A percentile compares a stretch with the other conserved stretches of the same genome.
Conservation (phyloP, 1,140 invertebrate genomes). For the Steinernema feltiae region DNA sequence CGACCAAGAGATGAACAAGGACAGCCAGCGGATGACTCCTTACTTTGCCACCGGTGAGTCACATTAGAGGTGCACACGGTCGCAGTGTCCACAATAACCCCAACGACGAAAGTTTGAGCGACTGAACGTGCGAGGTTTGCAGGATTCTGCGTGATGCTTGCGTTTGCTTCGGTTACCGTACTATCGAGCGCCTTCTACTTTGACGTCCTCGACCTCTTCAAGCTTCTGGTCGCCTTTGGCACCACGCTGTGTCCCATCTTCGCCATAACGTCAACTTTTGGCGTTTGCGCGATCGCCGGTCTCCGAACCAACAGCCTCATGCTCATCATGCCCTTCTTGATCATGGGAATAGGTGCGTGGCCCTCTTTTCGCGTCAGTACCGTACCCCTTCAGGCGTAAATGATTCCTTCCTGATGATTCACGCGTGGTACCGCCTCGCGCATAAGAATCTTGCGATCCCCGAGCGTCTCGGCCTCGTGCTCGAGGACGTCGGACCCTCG, state of each 20-base stretch:
- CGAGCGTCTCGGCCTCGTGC: constrained; percentile 43
- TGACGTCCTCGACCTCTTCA: constrained; percentile 38
- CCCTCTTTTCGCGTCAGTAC: constrained; percentile 23
- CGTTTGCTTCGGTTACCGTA: constrained; percentile 38
- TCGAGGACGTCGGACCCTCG: constrained; percentile 80
- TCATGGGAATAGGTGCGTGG: constrained; percentile 40
- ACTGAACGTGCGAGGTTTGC: constrained; percentile 17
- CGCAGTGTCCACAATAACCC: too few relatives aligned
- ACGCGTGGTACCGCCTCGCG: constrained; percentile 46
- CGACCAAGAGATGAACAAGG: constrained; percentile 54
- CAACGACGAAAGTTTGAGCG: too few relatives aligned
- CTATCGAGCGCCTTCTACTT: constrained; percentile 40
- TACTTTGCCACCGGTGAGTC: constrained; percentile 44
- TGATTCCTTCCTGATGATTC: constrained; percentile 51
- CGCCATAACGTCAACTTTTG: constrained; percentile 49
- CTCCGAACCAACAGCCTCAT: constrained; percentile 47
- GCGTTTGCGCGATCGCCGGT: constrained; percentile 41
- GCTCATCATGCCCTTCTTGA: constrained; percentile 55
- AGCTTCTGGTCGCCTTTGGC: constrained; percentile 34
- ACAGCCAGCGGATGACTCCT: constrained; percentile 46
- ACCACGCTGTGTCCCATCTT: constrained; percentile 44
- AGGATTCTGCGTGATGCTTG: constrained; percentile 43
- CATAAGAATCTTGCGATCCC: constrained; percentile 15
- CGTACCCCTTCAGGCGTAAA: constrained; percentile 46
- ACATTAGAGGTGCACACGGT: too few relatives aligned